Evolutionary conservation across 35 echinoderm and acorn worm species (phyloP).

Genomic region (Ophioderma brevispina): DNA sequence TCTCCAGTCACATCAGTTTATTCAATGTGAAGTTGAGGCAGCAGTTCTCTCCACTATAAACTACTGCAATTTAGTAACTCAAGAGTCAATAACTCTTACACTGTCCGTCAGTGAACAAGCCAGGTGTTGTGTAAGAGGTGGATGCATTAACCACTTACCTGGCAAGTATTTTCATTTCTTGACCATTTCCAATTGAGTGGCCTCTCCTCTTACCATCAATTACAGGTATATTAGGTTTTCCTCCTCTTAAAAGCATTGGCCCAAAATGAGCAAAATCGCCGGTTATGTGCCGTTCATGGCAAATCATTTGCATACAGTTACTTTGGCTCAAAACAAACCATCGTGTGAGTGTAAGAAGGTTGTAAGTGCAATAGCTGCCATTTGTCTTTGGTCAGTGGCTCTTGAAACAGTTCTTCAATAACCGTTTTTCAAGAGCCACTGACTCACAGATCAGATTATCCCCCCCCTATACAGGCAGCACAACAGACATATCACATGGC

Average conservation of each 20-base stretch:
- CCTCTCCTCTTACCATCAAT: neutral
- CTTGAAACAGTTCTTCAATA: neutral
- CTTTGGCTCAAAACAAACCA: neutral
- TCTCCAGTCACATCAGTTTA: too few species aligned
- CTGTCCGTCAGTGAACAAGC: too few species aligned
- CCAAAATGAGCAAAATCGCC: neutral
- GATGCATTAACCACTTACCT: constrained; percentile 4
- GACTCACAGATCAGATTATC: too few species aligned
- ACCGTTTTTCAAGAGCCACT: too few species aligned
- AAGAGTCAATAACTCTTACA: too few species aligned
- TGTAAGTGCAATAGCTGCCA: neutral
- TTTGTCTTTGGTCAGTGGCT: neutral
- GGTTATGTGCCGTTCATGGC: neutral
- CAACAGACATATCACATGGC: too few species aligned
- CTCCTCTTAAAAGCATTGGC: neutral
- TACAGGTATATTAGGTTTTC: neutral
- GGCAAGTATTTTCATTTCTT: neutral
- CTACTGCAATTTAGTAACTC: too few species aligned
- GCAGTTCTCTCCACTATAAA: too few species aligned
- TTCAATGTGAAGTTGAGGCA: too few species aligned
- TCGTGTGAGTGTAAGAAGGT: neutral
- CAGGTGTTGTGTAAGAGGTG: constrained; percentile 2
- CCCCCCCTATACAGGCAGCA: too few species aligned
- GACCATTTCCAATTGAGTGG: neutral
- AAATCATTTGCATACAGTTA: neutral